Percentiles rank a stretch among this genome's conserved stretches.
Conservation (phyloP, 1,140 invertebrate species). For the Triops longicaudatus region DNA sequence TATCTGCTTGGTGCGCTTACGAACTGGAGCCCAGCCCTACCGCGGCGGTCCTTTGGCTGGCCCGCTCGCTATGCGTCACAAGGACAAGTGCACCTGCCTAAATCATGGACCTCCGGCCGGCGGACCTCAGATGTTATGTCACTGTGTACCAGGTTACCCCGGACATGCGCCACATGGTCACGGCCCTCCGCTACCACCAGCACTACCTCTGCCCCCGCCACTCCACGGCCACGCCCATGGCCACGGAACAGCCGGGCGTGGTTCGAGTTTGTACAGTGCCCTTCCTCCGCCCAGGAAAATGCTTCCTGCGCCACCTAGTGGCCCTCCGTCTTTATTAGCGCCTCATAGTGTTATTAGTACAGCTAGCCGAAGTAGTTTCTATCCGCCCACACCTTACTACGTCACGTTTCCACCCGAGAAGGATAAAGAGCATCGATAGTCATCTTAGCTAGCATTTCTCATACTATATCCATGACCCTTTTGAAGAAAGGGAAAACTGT, state of each 20-base stretch:
- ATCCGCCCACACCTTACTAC: conserved; percentile 37
- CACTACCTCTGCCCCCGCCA: conserved; percentile 21
- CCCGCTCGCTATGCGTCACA: conserved; percentile 42
- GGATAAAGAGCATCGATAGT: conserved; percentile 27
- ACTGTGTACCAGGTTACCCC: conserved; percentile 34
- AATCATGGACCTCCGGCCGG: conserved; percentile 33
- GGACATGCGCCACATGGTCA: conserved; percentile 32
- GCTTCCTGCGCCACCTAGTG: conserved; percentile 4
- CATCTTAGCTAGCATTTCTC: not conserved
- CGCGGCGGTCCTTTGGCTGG: conserved; percentile 53
- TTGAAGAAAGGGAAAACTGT: not conserved
- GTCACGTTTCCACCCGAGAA: conserved; percentile 38
- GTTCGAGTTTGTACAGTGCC: conserved; percentile 19
- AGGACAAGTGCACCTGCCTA: conserved; percentile 39
- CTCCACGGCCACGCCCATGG: not conserved
- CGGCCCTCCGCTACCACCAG: conserved; percentile 19
- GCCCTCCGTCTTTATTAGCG: not conserved
- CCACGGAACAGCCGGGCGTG: not conserved
- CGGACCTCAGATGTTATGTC: conserved; percentile 20
- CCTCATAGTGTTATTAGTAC: conserved; percentile 23
- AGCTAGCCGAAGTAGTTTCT: conserved; percentile 30
- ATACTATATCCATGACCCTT: not conserved
- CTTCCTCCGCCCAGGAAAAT: conserved; percentile 19
- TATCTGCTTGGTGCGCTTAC: conserved; percentile 68
- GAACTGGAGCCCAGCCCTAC: conserved; percentile 41